Percentiles rank a stretch among this genome's conserved stretches.
Evolutionary conservation across 2,113 vertebrate genomes (phyloP).

Genomic region (Onychostruthus taczanowskii): DNA sequence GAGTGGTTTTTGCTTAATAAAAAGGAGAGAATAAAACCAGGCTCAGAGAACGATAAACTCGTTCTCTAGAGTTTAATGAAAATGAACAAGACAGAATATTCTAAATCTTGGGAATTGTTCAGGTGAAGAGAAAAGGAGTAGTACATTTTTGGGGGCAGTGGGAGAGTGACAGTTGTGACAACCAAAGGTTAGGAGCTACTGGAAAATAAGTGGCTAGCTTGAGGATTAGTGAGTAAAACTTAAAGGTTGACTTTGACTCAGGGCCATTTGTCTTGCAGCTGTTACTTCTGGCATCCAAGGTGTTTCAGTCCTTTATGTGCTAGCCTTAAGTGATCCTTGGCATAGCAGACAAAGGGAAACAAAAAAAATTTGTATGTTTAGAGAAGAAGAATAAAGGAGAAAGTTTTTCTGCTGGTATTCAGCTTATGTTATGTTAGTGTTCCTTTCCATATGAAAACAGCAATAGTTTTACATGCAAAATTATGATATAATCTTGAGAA

Average conservation of each 20-base stretch:
- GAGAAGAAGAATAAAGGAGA: background rate
- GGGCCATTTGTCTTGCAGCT: background rate
- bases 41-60: background rate
- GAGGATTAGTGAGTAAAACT: background rate
- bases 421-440: background rate
- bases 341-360: background rate
- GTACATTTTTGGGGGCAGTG: background rate
- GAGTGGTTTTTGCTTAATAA: background rate
- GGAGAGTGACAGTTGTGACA: background rate
- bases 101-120: background rate
- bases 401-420: background rate
- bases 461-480: background rate
- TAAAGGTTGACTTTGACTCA: background rate
- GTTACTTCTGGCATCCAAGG: background rate
- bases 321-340: background rate
- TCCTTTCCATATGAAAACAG: background rate
- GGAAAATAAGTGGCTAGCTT: background rate
- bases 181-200: background rate
- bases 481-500: background rate
- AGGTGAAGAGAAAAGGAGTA: background rate
- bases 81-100: background rate
- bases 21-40: background rate
- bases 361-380: background rate
- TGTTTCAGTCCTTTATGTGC: background rate
- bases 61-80: background rate